Evolutionary conservation across 2,888 invertebrate genomes (phyloP), one percentile per base, ranked within the genome.

Genomic region (Rhodophaea formosa): DNA sequence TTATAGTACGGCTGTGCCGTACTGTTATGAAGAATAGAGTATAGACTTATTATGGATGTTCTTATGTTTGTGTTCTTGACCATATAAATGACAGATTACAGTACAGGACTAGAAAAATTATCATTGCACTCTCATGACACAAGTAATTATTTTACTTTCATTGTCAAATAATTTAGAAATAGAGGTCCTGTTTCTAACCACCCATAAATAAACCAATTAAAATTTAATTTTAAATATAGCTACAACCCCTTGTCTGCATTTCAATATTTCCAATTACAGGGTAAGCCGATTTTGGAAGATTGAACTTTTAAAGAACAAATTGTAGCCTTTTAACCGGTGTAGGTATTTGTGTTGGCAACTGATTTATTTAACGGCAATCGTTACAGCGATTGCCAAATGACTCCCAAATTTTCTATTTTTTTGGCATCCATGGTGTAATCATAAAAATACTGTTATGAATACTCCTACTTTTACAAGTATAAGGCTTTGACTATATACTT

Each of bases 321-420:
- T 17, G 35, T 14, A 3, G 46, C 23, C 8, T 35, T 35, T 35
- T 51, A n/a, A 39, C 16, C 35, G 8, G 51, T 16, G 6, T n/a
- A n/a, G n/a, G n/a, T 35, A 51, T 51, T 51, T 51, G 35, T 35
- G 15, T 51, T 39, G 35, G 51, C 51, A 35, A 16, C 16, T 2
- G 17, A 35, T 51, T 17, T 51, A 39, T 51, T 51, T 35, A 51
- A 51, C 32, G 35, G 5, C 12, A 35, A 35, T 15, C 39, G 51
- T 35, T 35, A 16, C 16, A n/a, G 12, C 35, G 51, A 51, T 51
- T 51, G 51, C 51, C 51, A 51, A 51, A 49, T 49, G 30, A 49
- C 30, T 14, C 29, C n/a, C 6, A 5, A 14, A 3, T 46, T 49
- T 14, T 49, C 30, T 8, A 17, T 30, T 30, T 47, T 47, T 30